Percentiles rank a stretch among this genome's conserved stretches.
These are phyloP conservation scores for Zonotrichia leucophrys DNA, from an alignment of 2,113 vertebrate species.

Conservation along the genomic window DNA sequence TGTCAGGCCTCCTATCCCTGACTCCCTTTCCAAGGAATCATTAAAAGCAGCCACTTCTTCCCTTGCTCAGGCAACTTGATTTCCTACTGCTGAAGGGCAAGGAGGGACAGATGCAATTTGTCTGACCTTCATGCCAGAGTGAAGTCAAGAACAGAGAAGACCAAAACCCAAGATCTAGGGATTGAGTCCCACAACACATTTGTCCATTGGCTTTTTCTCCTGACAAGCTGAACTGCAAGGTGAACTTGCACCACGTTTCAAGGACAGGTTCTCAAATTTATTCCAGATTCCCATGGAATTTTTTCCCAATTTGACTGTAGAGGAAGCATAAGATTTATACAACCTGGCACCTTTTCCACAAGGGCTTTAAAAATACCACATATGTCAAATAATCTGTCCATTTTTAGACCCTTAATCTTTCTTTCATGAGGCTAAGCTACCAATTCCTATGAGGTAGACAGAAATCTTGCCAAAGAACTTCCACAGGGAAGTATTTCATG, in stretches of 20 bases:
- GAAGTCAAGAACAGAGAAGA: neutral
- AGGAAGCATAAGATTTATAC: neutral
- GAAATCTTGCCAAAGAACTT: neutral
- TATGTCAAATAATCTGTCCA: neutral
- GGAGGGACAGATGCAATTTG: neutral
- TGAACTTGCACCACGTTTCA: neutral
- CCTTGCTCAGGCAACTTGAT: neutral
- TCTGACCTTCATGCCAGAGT: neutral
- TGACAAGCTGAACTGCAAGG: neutral
- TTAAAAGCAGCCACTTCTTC: neutral
- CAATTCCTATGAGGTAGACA: neutral
- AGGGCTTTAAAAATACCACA: neutral
- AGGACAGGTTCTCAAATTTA: neutral
- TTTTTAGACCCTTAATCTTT: neutral
- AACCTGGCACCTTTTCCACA: neutral
- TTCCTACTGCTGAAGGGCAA: neutral
- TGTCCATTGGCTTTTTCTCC: neutral
- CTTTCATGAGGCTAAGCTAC: neutral
- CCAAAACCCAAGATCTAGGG: neutral
- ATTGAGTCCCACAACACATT: fast-evolving
- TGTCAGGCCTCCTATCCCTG: neutral
- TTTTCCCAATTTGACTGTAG: neutral
- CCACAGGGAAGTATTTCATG: neutral
- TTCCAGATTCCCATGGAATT: neutral
- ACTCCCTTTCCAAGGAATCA: neutral